A percentile compares a stretch with the other conserved stretches of the same genome.
phyloP scores from a whole-genome alignment of 2,797 vertebrate species.

The Fundulus diaphanus region DNA sequence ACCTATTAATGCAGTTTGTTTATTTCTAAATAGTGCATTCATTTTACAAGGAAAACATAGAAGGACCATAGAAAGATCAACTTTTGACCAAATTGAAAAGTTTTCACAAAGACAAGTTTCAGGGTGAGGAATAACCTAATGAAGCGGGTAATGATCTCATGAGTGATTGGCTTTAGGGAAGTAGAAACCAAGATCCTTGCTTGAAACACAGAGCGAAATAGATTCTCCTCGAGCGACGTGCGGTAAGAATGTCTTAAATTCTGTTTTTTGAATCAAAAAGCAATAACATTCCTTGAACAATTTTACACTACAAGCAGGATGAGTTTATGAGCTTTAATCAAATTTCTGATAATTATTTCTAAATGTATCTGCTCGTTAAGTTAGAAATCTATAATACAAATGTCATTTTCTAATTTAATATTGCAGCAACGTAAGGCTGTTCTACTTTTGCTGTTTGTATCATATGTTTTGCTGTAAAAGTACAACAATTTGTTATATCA shows the following conservation, averaged over 20 bases:
- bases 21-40: not conserved
- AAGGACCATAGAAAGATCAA: not conserved
- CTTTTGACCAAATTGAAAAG: not conserved
- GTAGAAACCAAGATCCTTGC: constrained; percentile 14
- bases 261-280: not conserved
- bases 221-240: constrained; percentile 12
- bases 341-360: not conserved
- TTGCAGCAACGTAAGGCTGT: not conserved
- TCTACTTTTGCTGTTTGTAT: not conserved
- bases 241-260: constrained; percentile 55
- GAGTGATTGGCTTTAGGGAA: constrained; percentile 35
- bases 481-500: not conserved
- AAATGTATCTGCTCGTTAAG: not conserved
- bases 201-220: constrained; percentile 27
- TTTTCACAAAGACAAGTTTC: not conserved
- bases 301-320: no score
- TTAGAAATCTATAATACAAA: not conserved
- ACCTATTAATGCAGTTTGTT: not conserved
- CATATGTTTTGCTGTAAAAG: not conserved
- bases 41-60: not conserved
- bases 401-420: not conserved
- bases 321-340: not conserved
- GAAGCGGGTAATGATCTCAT: constrained; percentile 41
- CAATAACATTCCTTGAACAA: not conserved
- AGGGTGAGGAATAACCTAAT: constrained; percentile 59